Evolutionary conservation across 2,113 vertebrate species (phyloP), one percentile per base, ranked within the genome.

Genomic region (Zosterops borbonicus): DNA sequence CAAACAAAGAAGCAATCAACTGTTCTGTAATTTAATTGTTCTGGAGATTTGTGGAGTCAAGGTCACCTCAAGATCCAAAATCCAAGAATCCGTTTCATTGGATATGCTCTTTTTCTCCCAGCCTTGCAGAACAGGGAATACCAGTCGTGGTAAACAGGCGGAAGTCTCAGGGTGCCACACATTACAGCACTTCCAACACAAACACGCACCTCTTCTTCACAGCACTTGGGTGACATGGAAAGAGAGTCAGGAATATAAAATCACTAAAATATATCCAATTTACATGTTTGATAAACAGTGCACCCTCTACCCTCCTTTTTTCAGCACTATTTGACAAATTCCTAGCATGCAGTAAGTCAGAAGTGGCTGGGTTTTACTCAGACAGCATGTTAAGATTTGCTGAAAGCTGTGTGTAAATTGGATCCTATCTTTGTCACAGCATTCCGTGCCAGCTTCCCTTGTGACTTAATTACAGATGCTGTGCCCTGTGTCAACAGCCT

Each of bases 381-480:
- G 79, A n/a, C n/a, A 75, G 56, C 89, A 64, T 64, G 75, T 89
- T 71, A 77, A 92, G 68, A 73, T 78, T 67, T 83, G 52, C 62
- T 81, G 87, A 88, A 95, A 94, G 82, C 93, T 80, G 64, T 60
- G 71, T 47, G 44, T 74, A 83, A 94, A 90, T 44, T 74, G 83
- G 76, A 94, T 84, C 50, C 87, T 62, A 59, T 87, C 74, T 87
- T 64, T 83, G 81, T 92, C 92, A 63, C 82, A 79, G 78, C 79
- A 86, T 52, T 85, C 83, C 12, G 21, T 42, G 76, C 83, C 83
- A 81, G 47, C 88, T 91, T 94, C 94, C 96, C 92, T 37, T 50
- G 93, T 95, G 96, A 85, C 86, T 95, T 97, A 95, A 97, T 97
- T 96, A 95, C 49, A 96, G 83, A 83, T 97, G 79, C 83, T 89